A percentile compares a stretch with the other conserved stretches of the same genome.
Evolutionary conservation across 2,113 vertebrate genomes (phyloP).

Genomic region (Pseudorasbora parva): DNA sequence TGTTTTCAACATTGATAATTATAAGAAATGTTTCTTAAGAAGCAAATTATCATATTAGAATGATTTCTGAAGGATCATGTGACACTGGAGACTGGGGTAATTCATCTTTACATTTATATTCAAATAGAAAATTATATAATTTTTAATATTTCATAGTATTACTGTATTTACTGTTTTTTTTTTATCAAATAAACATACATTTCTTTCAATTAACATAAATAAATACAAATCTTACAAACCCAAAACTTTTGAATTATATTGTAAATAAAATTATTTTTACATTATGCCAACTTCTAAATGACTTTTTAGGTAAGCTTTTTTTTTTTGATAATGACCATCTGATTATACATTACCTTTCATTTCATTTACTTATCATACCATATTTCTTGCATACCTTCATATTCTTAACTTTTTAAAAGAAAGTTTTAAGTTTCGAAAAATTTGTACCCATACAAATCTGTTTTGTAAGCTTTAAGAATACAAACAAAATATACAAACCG

Average conservation of each 20-base stretch:
- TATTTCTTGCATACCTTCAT: background rate
- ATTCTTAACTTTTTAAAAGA: background rate
- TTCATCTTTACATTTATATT: too few relatives aligned
- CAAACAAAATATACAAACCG: background rate
- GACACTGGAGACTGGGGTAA: background rate
- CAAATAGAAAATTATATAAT: too few relatives aligned
- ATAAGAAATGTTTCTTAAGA: background rate
- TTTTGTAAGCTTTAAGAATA: background rate
- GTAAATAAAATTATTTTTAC: background rate
- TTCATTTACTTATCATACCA: background rate
- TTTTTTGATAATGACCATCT: background rate
- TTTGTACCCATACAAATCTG: too few relatives aligned
- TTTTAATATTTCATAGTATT: background rate
- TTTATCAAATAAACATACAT: background rate
- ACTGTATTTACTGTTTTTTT: background rate
- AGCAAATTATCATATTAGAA: background rate
- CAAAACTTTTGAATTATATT: background rate
- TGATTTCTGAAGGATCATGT: too few relatives aligned
- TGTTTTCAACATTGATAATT: background rate
- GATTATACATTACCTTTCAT: background rate
- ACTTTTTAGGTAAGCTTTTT: background rate
- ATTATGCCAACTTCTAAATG: background rate
- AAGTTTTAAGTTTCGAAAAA: too few relatives aligned
- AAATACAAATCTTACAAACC: too few relatives aligned
- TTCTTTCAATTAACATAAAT: background rate